These are phyloP conservation scores for Sardinella longiceps DNA, from an alignment of 2,797 vertebrate species.

Conservation along the genomic window DNA sequence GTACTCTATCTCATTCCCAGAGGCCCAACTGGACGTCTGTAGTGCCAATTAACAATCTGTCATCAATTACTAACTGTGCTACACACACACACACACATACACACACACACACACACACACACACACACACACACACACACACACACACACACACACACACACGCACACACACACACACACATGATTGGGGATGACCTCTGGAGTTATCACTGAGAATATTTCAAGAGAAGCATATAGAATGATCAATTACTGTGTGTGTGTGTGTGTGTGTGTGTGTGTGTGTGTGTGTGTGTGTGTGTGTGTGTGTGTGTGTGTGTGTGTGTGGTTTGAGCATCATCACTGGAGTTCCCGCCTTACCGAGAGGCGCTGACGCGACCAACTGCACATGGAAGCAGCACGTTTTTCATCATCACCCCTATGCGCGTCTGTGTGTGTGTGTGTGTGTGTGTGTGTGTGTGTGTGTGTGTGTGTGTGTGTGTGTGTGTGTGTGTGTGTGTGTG, in stretches of 20 bases:
- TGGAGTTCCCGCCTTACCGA: no score
- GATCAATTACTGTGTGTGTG: not conserved
- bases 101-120: conserved; percentile 8
- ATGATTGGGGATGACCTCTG: not conserved
- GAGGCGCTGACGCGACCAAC: no score
- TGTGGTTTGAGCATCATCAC: no score
- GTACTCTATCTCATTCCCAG: not conserved
- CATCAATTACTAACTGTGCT: not conserved
- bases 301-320: no score
- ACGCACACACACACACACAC: no score
- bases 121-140: not conserved
- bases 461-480: not conserved
- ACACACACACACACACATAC: not conserved
- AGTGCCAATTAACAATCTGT: conserved; percentile 16
- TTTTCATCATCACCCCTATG: not conserved
- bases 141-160: no score
- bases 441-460: no score
- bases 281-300: no score
- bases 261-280: no score
- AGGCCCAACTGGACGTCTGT: not conserved
- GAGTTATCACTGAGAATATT: not conserved
- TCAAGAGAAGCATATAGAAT: no score
- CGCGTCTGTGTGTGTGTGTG: not conserved
- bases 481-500: not conserved
- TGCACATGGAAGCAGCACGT: no score